Conservation (phyloP, 2,888 invertebrate genomes). For the Lasioglossum malachurum region DNA sequence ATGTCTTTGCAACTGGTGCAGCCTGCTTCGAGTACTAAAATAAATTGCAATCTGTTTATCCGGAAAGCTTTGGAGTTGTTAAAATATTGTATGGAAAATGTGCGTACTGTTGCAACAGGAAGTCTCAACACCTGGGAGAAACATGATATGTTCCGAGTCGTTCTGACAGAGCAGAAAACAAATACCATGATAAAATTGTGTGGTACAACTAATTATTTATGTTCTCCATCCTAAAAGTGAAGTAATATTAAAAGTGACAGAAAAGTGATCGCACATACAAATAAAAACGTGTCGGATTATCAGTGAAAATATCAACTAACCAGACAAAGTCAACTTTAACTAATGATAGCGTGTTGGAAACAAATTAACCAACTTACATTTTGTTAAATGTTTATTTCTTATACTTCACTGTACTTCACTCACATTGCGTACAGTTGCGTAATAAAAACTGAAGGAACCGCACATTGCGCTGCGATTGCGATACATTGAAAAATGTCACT, state of each 20-base stretch:
- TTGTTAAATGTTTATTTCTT: conserved; percentile 6
- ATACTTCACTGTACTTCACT: not conserved
- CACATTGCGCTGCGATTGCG: conserved; percentile 4
- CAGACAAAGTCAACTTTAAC: not conserved
- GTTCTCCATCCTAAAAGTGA: conserved; percentile 41
- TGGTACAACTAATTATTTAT: conserved; percentile 3
- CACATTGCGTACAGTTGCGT: too few species aligned
- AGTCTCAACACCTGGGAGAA: conserved; percentile 69
- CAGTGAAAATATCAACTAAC: not conserved
- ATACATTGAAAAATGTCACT: conserved; percentile 26
- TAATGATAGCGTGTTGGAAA: not conserved
- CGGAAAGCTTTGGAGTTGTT: not conserved
- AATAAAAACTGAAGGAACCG: conserved; percentile 14
- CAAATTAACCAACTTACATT: conserved; percentile 40
- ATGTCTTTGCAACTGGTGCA: conserved; percentile 63
- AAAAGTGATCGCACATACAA: not conserved
- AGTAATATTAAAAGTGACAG: not conserved
- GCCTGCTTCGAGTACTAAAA: conserved; percentile 75
- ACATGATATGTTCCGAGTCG: conserved; percentile 75
- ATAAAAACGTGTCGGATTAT: not conserved
- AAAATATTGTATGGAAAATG: not conserved
- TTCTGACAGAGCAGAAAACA: conserved; percentile 70
- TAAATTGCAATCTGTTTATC: not conserved
- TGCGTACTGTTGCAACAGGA: conserved; percentile 69
- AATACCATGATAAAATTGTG: conserved; percentile 78